Conservation (phyloP, 2,113 vertebrate species). For the Ailuropoda melanoleuca region DNA sequence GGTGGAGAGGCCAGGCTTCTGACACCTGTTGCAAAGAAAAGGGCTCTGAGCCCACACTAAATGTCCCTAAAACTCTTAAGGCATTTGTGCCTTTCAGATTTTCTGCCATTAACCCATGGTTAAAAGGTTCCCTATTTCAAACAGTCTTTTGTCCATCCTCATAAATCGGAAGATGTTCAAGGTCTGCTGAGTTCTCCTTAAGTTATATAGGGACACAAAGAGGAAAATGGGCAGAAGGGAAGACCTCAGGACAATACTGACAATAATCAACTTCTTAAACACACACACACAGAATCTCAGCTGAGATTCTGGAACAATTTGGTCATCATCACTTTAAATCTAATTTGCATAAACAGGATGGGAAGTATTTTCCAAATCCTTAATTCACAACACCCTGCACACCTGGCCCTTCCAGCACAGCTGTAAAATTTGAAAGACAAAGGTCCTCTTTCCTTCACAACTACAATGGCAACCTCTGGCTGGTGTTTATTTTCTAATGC, state of each 20-base stretch:
- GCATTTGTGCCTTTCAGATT: neutral
- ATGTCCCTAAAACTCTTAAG: neutral
- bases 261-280: neutral
- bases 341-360: constrained; percentile 72
- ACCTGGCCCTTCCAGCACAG: constrained; percentile 54
- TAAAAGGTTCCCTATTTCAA: neutral
- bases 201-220: neutral
- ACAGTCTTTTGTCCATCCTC: neutral
- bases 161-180: neutral
- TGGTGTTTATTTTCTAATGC: constrained; percentile 2
- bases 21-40: neutral
- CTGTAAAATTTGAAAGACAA: constrained; percentile 68
- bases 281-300: neutral
- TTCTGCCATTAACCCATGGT: neutral
- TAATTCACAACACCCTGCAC: constrained; percentile 62
- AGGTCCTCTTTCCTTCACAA: constrained; percentile 40
- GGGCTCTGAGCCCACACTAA: neutral
- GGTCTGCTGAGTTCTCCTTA: neutral
- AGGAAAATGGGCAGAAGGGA: neutral
- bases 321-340: neutral
- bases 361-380: constrained; percentile 43
- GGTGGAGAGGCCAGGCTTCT: neutral
- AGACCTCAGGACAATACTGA: neutral
- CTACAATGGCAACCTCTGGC: neutral
- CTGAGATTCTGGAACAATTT: constrained; percentile 38